Conservation (phyloP, 2,888 invertebrate genomes). For the Biston betularia region DNA sequence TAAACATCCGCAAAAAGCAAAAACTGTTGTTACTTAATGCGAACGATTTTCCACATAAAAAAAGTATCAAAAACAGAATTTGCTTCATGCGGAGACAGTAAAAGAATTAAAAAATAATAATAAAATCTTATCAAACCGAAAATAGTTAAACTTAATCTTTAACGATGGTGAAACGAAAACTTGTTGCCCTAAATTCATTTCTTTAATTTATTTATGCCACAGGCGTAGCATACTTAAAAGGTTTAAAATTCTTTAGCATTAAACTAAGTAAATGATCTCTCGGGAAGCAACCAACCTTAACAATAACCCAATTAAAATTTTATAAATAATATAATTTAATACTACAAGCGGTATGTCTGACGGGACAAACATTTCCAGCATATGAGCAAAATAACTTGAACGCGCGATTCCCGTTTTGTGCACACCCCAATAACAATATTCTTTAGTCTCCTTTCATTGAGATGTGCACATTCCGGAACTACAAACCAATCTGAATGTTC, state of each 20-base stretch:
- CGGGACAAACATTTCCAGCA: conserved; percentile 49
- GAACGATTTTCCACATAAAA: conserved; percentile 34
- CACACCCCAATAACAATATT: conserved; percentile 3
- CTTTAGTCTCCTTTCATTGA: conserved; percentile 11
- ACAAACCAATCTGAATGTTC: conserved; percentile 23
- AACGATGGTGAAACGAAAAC: conserved; percentile 61
- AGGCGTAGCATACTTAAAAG: conserved; percentile 21
- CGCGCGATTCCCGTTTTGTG: conserved; percentile 20
- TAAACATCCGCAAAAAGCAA: conserved; percentile 49
- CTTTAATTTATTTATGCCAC: conserved; percentile 51
- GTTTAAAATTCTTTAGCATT: conserved; percentile 29
- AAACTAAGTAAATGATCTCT: conserved; percentile 49
- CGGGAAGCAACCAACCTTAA: conserved; percentile 50
- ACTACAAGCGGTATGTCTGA: conserved; percentile 60
- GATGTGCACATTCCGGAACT: conserved; percentile 28
- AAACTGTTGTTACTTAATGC: conserved; percentile 30
- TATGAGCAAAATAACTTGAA: conserved; percentile 30
- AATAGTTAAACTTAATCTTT: conserved; percentile 67
- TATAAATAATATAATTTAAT: conserved; percentile 63
- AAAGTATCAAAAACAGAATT: conserved; percentile 48
- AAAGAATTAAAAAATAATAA: conserved; percentile 59
- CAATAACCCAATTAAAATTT: conserved; percentile 51
- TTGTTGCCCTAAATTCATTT: conserved; percentile 67
- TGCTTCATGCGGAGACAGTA: conserved; percentile 48
- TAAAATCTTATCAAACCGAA: conserved; percentile 60